Percentiles rank a stretch among this genome's conserved stretches.
Evolutionary conservation across 2,797 vertebrate genomes (phyloP).

Genomic region (Pipistrellus kuhlii): DNA sequence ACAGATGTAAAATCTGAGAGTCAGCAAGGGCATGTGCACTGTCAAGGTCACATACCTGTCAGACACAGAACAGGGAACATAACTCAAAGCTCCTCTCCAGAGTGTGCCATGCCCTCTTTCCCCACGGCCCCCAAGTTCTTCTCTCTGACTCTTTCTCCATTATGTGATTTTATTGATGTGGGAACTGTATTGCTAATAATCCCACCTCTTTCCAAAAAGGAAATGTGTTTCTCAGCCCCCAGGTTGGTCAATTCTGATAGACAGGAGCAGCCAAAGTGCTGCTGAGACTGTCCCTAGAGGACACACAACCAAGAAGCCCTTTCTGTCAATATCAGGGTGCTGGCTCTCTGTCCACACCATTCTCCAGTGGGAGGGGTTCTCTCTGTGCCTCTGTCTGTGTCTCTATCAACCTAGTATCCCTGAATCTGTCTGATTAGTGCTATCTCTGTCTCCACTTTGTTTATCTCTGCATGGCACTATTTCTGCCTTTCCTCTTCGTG

Average conservation of each 20-base stretch:
- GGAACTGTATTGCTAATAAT: background rate
- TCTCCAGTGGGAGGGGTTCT: background rate
- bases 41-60: background rate
- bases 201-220: background rate
- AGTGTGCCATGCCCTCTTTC: too few species aligned
- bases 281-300: background rate
- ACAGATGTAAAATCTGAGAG: background rate
- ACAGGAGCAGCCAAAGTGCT: background rate
- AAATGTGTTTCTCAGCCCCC: background rate
- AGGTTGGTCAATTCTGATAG: background rate
- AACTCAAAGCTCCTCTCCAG: background rate
- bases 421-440: background rate
- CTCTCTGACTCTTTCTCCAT: background rate
- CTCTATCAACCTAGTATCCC: background rate
- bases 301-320: background rate
- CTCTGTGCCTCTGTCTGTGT: background rate
- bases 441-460: background rate
- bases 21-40: background rate
- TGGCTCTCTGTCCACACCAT: background rate
- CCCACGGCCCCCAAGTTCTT: background rate
- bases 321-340: background rate
- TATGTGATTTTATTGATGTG: background rate
- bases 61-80: background rate
- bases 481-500: background rate
- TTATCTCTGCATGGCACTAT: background rate